Evolutionary conservation across 2,113 vertebrate genomes (phyloP).

Genomic region (Forbesichthys agassizii): DNA sequence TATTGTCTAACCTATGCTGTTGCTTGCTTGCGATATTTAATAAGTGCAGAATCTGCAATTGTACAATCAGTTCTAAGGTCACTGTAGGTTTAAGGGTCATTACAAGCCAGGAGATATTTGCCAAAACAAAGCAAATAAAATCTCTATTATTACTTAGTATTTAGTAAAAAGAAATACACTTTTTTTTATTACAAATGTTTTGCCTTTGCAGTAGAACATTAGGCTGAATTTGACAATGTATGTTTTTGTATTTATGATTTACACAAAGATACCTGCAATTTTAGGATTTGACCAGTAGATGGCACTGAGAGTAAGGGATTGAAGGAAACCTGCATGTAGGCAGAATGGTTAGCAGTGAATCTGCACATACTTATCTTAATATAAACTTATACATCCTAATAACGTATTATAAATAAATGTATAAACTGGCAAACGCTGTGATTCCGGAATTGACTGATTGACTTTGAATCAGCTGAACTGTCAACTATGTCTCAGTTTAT

Average conservation of each 20-base stretch:
- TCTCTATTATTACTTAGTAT: not conserved
- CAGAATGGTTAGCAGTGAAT: no score
- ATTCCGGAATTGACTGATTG: not conserved
- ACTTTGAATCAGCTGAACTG: slow-evolving; percentile 1
- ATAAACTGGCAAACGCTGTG: no score
- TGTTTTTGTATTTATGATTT: not conserved
- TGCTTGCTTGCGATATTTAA: slow-evolving; percentile 14
- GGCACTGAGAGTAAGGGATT: slow-evolving; percentile 41
- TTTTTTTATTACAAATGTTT: not conserved
- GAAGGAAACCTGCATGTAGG: not conserved
- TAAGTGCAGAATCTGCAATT: slow-evolving; percentile 9
- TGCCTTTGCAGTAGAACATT: no score
- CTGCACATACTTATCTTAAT: no score
- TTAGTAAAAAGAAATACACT: no score
- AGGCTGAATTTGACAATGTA: not conserved
- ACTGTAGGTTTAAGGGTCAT: slow-evolving; percentile 9
- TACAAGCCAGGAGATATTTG: not conserved
- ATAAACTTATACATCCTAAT: no score
- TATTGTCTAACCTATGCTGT: slow-evolving; percentile 6
- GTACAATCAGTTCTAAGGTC: slow-evolving; percentile 2
- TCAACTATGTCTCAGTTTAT: not conserved
- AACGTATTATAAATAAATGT: no score
- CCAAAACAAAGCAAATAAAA: not conserved
- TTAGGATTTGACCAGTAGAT: slow-evolving; percentile 44
- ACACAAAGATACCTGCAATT: not conserved